These are phyloP conservation scores for Saturnia japonica DNA, from an alignment of 2,888 invertebrate species.

Conservation along the genomic window DNA sequence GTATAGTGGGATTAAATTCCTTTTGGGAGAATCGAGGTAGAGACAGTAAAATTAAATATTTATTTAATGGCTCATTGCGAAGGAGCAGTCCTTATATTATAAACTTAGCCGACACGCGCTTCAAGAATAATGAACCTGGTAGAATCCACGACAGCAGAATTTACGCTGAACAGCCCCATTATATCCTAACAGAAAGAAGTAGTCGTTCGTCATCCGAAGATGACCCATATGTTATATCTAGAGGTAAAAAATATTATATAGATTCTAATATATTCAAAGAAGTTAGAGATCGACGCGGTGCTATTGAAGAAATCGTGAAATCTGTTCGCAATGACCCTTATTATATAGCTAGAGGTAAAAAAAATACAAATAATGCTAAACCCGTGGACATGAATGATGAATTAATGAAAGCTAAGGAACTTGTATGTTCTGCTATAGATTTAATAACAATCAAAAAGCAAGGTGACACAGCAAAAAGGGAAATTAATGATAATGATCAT, in stretches of 20 bases:
- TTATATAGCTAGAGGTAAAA: conserved; percentile 80
- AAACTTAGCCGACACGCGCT: conserved; percentile 18
- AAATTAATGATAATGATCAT: conserved; percentile 59
- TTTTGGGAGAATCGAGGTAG: conserved; percentile 58
- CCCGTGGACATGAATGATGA: conserved; percentile 43
- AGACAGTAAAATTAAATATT: conserved; percentile 50
- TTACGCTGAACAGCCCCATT: conserved; percentile 80
- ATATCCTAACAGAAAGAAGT: conserved; percentile 73
- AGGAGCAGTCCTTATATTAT: conserved; percentile 25
- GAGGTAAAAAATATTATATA: conserved; percentile 63
- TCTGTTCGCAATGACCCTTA: conserved; percentile 76
- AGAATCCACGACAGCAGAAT: conserved; percentile 66
- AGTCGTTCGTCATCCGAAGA: conserved; percentile 69
- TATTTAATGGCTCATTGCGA: conserved; percentile 47
- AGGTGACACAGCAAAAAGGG: conserved; percentile 55
- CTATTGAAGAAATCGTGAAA: conserved; percentile 71
- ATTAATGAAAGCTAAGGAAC: conserved; percentile 56
- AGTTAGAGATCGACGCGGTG: conserved; percentile 63
- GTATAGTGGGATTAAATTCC: conserved; percentile 29
- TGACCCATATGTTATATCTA: conserved; percentile 68
- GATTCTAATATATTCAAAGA: conserved; percentile 49
- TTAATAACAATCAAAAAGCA: conserved; percentile 47
- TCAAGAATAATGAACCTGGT: conserved; percentile 46
- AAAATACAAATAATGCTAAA: conserved; percentile 42
- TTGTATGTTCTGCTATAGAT: conserved; percentile 65